Base-by-base conservation (phyloP, 92 coral and sea anemone genomes). In the Epizoanthus stellaris region DNA sequence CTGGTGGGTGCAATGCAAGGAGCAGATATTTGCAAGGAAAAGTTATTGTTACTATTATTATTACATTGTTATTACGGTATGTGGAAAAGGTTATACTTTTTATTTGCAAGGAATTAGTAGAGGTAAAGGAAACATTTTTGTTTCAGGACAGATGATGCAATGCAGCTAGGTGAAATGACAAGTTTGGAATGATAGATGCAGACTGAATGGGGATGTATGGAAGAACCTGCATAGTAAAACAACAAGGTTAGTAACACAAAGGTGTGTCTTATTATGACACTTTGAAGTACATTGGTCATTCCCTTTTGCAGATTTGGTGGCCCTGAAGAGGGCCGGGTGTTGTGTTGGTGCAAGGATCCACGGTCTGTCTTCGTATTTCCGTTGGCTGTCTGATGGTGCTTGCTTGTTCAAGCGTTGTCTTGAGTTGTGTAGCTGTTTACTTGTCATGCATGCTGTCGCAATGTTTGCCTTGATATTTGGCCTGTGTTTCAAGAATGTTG, bases 251-350 rank as follows among this genome's bases (percentile, higher is more conserved):
- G 71, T 73, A 84, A 73, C 80, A 70, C 15, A 4, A 71, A 39
- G 17, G 25, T 45, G 68, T 82, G 71, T 74, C 81, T 60, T 64
- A 21, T 20, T 67, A 30, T 7, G 56, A 25, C 66, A 75, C 23
- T 47, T 25, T 58, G 57, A 49, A 79, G 72, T 63, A 63, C 14
- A 40, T 59, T 88, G 95, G 90, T 81, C 90, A 94, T 92, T 84
- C 89, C 77, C 98, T 90, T 94, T 94, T 75, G 87, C 87, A 92
- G 89, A 94, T 94, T 91, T 94, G 98, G 91, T 86, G 98, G 95
- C 95, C 95, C 98, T 94, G 4, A 92, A 92, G 16, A 94, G 98
- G 89, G 88, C 98, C 98, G 81, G 88, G 95, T 84, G 74, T 82
- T 93, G 84, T 62, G 77, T 75, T 49, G 75, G 59, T 19, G 82